phyloP scores from a whole-genome alignment of 2,113 vertebrate genomes.

The Heterotis niloticus region DNA sequence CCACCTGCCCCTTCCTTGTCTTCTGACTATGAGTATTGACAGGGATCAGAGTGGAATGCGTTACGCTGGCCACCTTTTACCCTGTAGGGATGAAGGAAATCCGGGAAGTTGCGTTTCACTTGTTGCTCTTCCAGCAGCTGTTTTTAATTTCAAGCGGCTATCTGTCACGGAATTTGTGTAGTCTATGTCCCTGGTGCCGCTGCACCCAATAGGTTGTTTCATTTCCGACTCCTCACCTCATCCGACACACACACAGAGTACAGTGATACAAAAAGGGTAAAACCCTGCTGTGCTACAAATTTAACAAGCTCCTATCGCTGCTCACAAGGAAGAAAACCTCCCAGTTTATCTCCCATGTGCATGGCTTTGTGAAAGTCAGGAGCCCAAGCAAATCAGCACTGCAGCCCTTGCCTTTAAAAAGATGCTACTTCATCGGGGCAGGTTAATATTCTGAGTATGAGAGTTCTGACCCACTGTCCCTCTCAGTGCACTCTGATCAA shows the following conservation, averaged over 20 bases:
- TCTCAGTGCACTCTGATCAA: no score
- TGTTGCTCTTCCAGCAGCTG: not conserved
- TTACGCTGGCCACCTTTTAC: not conserved
- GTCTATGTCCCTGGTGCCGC: no score
- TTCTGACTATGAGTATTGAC: conserved; percentile 14
- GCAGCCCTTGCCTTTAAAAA: not conserved
- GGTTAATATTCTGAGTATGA: no score
- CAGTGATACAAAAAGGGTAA: no score
- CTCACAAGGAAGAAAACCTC: not conserved
- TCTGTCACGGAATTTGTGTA: no score
- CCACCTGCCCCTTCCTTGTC: not conserved
- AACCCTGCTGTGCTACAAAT: not conserved
- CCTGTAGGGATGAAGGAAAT: no score
- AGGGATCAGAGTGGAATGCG: not conserved
- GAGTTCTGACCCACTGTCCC: no score
- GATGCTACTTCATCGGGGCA: not conserved
- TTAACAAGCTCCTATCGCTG: not conserved
- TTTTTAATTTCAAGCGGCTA: not conserved
- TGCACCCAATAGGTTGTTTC: no score
- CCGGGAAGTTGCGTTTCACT: not conserved
- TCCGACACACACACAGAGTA: not conserved
- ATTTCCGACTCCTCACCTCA: not conserved
- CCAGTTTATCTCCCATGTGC: not conserved
- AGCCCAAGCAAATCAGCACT: not conserved
- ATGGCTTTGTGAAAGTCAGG: not conserved